Evolutionary conservation across 2,113 vertebrate genomes (phyloP).

Genomic region (Oreochromis tanganicae): DNA sequence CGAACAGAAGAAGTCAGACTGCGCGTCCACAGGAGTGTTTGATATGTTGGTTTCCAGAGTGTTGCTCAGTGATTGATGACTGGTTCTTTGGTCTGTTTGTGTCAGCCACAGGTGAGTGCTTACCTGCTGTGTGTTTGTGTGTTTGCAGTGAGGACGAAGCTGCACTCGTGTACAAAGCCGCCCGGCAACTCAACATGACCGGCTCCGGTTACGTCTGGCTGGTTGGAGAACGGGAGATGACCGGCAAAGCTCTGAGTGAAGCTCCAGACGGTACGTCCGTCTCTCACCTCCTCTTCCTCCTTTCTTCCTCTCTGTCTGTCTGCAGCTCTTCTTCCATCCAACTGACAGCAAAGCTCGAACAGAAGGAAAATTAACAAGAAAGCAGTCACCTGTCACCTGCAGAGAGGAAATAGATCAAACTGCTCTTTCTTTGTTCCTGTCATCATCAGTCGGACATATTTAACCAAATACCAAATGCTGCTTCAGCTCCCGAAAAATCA

Average conservation of each 20-base stretch:
- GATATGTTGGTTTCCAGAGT: background rate
- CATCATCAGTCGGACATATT: background rate
- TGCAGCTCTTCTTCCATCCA: conserved; percentile 50
- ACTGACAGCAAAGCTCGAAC: background rate
- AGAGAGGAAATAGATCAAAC: background rate
- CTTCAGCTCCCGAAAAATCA: background rate
- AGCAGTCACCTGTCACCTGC: background rate
- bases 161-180: conserved; percentile 87
- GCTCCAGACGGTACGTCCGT: conserved; percentile 86
- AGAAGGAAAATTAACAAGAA: background rate
- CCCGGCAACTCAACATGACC: conserved; percentile 95
- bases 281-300: background rate
- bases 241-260: conserved; percentile 89
- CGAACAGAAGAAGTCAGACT: background rate
- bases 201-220: conserved; percentile 96
- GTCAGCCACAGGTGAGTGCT: background rate
- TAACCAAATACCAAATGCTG: background rate
- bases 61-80: background rate
- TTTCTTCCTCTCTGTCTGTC: background rate
- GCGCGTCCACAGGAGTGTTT: background rate
- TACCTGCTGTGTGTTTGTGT: background rate
- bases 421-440: background rate
- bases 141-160: conserved; percentile 90
- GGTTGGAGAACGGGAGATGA: conserved; percentile 95
- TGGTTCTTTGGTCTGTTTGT: background rate